phyloP scores from a whole-genome alignment of 2,113 vertebrate genomes.

The Eptatretus burgeri region DNA sequence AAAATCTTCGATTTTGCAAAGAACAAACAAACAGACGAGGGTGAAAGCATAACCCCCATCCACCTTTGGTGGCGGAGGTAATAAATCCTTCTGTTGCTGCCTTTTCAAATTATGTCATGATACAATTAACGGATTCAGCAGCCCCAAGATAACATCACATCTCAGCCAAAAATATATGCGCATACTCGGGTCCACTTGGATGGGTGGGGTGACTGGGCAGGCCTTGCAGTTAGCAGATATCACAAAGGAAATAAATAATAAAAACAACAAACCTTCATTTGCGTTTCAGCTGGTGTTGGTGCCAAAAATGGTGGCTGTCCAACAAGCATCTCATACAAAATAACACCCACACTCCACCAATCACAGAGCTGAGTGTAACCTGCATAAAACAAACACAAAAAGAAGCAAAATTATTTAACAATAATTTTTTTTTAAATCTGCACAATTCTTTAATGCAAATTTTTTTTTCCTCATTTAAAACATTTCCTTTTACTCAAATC shows the following conservation, averaged over 20 bases:
- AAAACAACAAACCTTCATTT: slow-evolving; percentile 49
- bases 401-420: background rate
- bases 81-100: too few relatives aligned
- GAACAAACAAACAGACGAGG: too few relatives aligned
- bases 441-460: background rate
- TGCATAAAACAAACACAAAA: slow-evolving; percentile 9
- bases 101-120: too few relatives aligned
- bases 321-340: slow-evolving; percentile 91
- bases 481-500: background rate
- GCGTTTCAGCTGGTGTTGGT: slow-evolving; percentile 74
- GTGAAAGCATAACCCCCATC: too few relatives aligned
- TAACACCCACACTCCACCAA: slow-evolving; percentile 98
- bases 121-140: too few relatives aligned
- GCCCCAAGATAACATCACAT: too few relatives aligned
- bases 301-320: slow-evolving; percentile 93
- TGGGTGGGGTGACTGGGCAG: background rate
- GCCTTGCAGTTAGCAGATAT: background rate
- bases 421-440: background rate
- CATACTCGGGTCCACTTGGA: background rate
- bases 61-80: too few relatives aligned
- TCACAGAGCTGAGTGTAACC: slow-evolving; percentile 90
- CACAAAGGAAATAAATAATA: background rate
- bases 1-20: too few relatives aligned
- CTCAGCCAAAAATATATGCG: background rate
- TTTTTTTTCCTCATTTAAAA: background rate